Evolutionary conservation across 2,888 invertebrate species (phyloP), one percentile per base, ranked within the genome.

Genomic region (Nomada goodeniana): DNA sequence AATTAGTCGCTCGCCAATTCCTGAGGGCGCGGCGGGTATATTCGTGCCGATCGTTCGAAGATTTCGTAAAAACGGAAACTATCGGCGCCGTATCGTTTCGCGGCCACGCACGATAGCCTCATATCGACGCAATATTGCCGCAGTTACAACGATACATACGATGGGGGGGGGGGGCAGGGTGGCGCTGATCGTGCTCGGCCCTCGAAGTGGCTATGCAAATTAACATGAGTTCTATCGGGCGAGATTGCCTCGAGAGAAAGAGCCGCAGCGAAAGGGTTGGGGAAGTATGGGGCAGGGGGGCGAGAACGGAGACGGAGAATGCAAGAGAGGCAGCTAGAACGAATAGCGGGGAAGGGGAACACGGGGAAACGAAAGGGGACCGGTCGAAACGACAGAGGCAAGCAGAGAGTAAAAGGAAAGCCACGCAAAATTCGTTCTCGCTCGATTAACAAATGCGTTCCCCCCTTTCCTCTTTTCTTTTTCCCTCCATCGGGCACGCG

Each of bases 131-230:
- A 60, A 86, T 87, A 83, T 88, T 87, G 76, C 75, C 50, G 72
- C 83, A 65, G 83, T 88, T 84, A 81, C 75, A 80, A 73, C 84
- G 80, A 84, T 83, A 79, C 84, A 84, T 81, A 76, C 84, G 80
- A 86, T 88, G 79, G 79, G 77, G 61, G 68, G 64, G 23, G 23
- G 23, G 23, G 23, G 23, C n/a, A n/a, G n/a, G n/a, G n/a, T n/a
- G n/a, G 53, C 20, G 76, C 77, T 69, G 87, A 86, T 88, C 88
- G 86, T 80, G 60, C 67, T 53, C 61, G 76, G 89, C 77, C 72
- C 86, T 85, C 88, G 81, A 89, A 85, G 86, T 88, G 86, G 83
- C 86, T 88, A 88, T 88, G 88, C 88, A 88, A 89, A 88, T 88
- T 89, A 89, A 86, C 83, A 82, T 70, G 72, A 69, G 85, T 80